Evolutionary conservation across 2,113 vertebrate genomes (phyloP).

Genomic region (Jaculus jaculus): DNA sequence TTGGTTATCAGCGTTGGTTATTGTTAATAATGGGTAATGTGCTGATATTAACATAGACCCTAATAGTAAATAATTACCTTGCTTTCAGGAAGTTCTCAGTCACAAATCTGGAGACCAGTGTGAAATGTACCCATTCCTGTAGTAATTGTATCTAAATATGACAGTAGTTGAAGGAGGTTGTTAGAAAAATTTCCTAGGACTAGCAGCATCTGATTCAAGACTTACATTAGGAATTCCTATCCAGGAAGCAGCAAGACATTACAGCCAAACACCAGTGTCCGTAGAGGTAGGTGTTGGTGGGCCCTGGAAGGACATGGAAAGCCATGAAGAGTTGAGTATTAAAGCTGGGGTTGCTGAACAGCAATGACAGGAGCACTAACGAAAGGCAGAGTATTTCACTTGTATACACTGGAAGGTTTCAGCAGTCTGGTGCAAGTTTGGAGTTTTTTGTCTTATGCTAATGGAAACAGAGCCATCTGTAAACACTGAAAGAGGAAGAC

Average conservation of each 20-base stretch:
- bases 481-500: not conserved
- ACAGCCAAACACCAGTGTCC: not conserved
- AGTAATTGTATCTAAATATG: not conserved
- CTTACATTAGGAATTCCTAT: not conserved
- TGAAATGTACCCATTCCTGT: not conserved
- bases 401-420: not conserved
- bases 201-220: not conserved
- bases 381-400: not conserved
- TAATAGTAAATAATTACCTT: slow-evolving; percentile 25
- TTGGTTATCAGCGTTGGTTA: slow-evolving; percentile 36
- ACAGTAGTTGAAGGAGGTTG: not conserved
- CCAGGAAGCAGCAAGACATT: not conserved
- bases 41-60: slow-evolving; percentile 22
- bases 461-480: not conserved
- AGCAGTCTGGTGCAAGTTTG: not conserved
- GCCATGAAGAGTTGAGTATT: not conserved
- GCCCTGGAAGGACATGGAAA: not conserved
- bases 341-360: not conserved
- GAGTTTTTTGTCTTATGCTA: not conserved
- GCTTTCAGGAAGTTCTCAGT: not conserved
- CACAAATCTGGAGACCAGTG: not conserved
- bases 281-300: not conserved
- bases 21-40: not conserved
- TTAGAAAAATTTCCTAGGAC: not conserved
- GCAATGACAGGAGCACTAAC: not conserved